Evolutionary conservation across 1,140 invertebrate species (phyloP).

Genomic region (Gryllus bimaculatus): DNA sequence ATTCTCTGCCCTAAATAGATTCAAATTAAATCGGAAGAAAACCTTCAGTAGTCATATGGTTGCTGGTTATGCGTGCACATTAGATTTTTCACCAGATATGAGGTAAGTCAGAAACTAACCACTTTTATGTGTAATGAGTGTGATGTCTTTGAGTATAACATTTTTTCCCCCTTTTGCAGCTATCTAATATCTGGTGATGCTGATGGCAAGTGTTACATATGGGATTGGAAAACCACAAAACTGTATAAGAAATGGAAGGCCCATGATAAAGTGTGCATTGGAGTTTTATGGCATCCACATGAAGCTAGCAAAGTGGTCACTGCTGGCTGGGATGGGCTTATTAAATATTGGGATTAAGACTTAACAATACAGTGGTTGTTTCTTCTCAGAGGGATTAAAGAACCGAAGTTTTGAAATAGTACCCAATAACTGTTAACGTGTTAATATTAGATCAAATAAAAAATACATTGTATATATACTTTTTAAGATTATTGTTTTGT

Average conservation of each 20-base stretch:
- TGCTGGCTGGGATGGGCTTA: conserved; percentile 95
- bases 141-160: too few relatives aligned
- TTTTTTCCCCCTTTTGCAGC: conserved; percentile 42
- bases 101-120: conserved; percentile 45
- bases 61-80: conserved; percentile 93
- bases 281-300: conserved; percentile 95
- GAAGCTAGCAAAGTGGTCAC: conserved; percentile 94
- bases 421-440: too few relatives aligned
- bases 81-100: conserved; percentile 99
- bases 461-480: too few relatives aligned
- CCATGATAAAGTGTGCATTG: conserved; percentile 94
- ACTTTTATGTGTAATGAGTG: too few relatives aligned
- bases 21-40: conserved; percentile 97
- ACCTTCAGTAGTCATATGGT: conserved; percentile 98
- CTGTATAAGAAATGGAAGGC: conserved; percentile 98
- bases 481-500: too few relatives aligned
- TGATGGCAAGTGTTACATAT: conserved; percentile 96
- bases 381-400: too few relatives aligned
- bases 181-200: conserved; percentile 98
- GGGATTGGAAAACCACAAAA: conserved; percentile 99
- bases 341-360: conserved; percentile 95
- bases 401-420: too few relatives aligned
- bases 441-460: too few relatives aligned
- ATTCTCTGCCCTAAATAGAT: conserved; percentile 92
- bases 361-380: too few relatives aligned